phyloP scores from a whole-genome alignment of 2,113 vertebrate species.

The Esox niger region DNA sequence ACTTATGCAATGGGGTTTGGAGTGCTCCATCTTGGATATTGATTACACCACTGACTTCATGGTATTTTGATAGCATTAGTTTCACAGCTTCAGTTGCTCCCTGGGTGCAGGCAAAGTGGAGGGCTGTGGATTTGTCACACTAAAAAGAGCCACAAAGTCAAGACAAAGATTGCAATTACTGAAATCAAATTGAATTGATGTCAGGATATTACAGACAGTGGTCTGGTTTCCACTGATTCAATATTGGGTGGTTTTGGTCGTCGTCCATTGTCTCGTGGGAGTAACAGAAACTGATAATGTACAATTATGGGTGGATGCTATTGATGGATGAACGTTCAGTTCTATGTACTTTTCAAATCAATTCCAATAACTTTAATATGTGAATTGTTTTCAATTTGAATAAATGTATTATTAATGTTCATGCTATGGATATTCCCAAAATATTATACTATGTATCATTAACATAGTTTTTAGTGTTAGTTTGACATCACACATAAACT shows the following conservation, averaged over 20 bases:
- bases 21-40: slow-evolving; percentile 78
- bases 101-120: slow-evolving; percentile 86
- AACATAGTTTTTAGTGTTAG: too few species aligned
- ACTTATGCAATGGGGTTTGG: slow-evolving; percentile 85
- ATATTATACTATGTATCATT: too few species aligned
- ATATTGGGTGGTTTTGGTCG: not conserved
- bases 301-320: not conserved
- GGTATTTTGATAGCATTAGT: slow-evolving; percentile 79
- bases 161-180: not conserved
- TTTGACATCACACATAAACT: too few species aligned
- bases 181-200: not conserved
- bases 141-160: slow-evolving; percentile 31
- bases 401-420: too few species aligned
- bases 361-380: too few species aligned
- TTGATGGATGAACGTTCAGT: not conserved
- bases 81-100: slow-evolving; percentile 83
- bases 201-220: not conserved
- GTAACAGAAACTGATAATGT: slow-evolving; percentile 11
- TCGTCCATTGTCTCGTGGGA: not conserved
- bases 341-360: too few species aligned
- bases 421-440: too few species aligned
- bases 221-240: not conserved
- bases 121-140: slow-evolving; percentile 83
- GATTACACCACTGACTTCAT: slow-evolving; percentile 71
- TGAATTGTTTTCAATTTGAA: too few species aligned